phyloP scores from a whole-genome alignment of 2,888 invertebrate species.

The Pemphredon lugubris region DNA sequence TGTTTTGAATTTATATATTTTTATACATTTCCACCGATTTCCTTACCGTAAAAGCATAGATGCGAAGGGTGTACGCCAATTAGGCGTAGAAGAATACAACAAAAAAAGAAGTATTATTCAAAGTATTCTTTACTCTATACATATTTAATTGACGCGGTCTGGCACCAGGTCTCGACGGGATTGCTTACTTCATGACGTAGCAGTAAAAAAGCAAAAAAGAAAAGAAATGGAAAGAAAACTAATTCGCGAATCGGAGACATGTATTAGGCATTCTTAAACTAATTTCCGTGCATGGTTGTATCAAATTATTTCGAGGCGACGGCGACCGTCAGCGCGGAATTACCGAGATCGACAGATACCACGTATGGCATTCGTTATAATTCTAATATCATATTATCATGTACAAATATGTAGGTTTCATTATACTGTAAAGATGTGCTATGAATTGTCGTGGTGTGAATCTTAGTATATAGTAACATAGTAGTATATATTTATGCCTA shows the following conservation, averaged over 20 bases:
- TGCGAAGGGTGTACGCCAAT: not conserved
- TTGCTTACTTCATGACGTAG: conserved; percentile 35
- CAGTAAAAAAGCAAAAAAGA: no score
- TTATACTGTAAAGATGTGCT: conserved; percentile 37
- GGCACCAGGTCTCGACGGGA: conserved; percentile 4
- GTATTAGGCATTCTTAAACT: conserved; percentile 37
- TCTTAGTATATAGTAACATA: conserved; percentile 5
- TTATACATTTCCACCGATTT: conserved; percentile 10
- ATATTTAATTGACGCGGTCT: conserved; percentile 22
- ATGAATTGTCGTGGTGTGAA: conserved; percentile 30
- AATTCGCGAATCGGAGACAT: conserved; percentile 25
- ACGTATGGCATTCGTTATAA: conserved; percentile 4
- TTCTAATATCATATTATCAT: conserved; percentile 27
- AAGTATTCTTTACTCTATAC: conserved; percentile 37
- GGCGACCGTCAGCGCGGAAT: not conserved
- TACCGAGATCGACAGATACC: not conserved
- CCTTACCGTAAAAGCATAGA: not conserved
- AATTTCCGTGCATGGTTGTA: conserved; percentile 5
- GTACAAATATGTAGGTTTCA: conserved; percentile 40
- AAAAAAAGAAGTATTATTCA: conserved; percentile 31
- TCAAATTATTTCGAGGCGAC: not conserved
- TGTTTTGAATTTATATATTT: conserved; percentile 14
- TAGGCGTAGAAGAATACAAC: conserved; percentile 26
- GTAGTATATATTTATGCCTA: conserved; percentile 5
- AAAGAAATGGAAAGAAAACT: no score